Conservation (phyloP, 37 sponge, comb jelly and placozoan species). For the Lycopodina hypogea region DNA sequence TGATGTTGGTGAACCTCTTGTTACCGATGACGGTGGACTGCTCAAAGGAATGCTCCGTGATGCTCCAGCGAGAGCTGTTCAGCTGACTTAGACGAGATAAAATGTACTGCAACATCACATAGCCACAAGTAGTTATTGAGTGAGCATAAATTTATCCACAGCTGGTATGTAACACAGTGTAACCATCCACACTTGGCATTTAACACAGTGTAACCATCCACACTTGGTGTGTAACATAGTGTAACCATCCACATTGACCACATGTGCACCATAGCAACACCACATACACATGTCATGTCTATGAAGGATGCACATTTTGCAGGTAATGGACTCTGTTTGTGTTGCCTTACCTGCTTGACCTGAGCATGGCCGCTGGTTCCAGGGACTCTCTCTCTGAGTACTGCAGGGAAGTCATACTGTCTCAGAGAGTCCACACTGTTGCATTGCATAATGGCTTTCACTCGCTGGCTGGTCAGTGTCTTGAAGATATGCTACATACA, state of each 20-base stretch:
- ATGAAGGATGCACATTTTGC: too few relatives aligned
- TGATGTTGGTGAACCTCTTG: constrained; percentile 84
- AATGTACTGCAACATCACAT: constrained; percentile 59
- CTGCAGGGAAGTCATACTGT: constrained; percentile 67
- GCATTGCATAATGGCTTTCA: constrained; percentile 44
- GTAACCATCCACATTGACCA: not conserved
- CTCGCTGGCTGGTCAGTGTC: constrained; percentile 49
- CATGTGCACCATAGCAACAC: too few relatives aligned
- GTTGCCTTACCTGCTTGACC: constrained; percentile 73
- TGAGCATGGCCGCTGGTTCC: constrained; percentile 69
- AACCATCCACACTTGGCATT: not conserved
- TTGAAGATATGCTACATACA: constrained; percentile 55
- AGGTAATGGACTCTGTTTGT: too few relatives aligned
- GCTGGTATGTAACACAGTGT: too few relatives aligned
- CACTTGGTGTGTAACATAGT: too few relatives aligned
- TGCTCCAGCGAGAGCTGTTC: constrained; percentile 72
- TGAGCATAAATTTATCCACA: not conserved
- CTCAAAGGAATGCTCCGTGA: constrained; percentile 71
- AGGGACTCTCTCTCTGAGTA: constrained; percentile 76
- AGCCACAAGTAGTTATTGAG: not conserved
- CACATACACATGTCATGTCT: too few relatives aligned
- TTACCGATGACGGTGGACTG: constrained; percentile 69
- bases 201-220: not conserved
- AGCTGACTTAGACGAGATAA: constrained; percentile 70
- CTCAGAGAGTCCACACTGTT: constrained; percentile 46